Conservation (phyloP, 37 sponge, comb jelly and placozoan genomes). For the Diacarnus erythraeanus region DNA sequence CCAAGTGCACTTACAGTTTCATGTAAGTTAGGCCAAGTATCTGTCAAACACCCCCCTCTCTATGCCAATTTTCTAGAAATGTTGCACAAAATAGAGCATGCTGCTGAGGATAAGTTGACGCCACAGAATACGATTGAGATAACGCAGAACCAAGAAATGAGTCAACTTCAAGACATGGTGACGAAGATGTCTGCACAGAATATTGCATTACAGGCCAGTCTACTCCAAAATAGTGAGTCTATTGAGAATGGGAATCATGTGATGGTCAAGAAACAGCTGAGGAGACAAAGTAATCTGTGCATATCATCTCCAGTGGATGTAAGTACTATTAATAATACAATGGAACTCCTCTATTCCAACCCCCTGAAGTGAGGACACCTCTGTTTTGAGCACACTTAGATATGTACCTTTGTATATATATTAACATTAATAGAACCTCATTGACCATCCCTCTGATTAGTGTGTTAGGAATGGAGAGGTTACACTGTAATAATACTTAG, state of each 20-base stretch:
- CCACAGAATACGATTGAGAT: not conserved
- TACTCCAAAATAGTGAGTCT: not conserved
- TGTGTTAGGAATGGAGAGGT: too few species aligned
- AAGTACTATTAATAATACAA: too few species aligned
- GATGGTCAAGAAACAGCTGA: not conserved
- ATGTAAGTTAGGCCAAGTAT: not conserved
- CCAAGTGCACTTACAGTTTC: not conserved
- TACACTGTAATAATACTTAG: too few species aligned
- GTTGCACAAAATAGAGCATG: not conserved
- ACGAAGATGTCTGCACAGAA: constrained; percentile 25
- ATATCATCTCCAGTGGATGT: not conserved
- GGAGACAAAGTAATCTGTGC: not conserved
- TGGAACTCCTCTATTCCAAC: too few species aligned
- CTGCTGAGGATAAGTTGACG: not conserved
- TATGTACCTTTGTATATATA: too few species aligned
- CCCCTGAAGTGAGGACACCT: too few species aligned
- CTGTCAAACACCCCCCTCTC: not conserved
- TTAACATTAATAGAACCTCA: too few species aligned
- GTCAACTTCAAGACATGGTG: not conserved
- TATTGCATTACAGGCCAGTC: not conserved
- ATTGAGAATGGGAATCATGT: not conserved
- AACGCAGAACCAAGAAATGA: not conserved
- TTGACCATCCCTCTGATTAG: too few species aligned
- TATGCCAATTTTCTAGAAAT: constrained; percentile 16
- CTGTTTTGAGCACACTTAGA: too few species aligned